These are phyloP conservation scores for Drosophila mayri DNA, from an alignment of 1,140 invertebrate species.

Conservation along the genomic window DNA sequence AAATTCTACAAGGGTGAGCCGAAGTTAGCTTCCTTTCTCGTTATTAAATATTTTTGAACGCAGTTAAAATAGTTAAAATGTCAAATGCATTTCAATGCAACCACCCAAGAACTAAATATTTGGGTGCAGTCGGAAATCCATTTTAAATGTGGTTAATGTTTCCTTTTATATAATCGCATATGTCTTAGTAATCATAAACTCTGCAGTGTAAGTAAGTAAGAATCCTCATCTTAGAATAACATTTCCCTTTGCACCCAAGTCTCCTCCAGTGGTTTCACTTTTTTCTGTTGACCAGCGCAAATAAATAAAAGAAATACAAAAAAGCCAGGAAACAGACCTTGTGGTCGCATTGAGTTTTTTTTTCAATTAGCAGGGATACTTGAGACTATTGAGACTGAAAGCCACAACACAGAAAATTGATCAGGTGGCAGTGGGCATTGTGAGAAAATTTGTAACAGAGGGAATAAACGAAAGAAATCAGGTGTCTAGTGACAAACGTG, in stretches of 20 bases:
- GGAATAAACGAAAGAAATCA: background rate
- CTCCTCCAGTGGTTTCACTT: conserved; percentile 14
- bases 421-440: conserved; percentile 32
- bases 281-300: conserved; percentile 17
- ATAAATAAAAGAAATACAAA: conserved; percentile 24
- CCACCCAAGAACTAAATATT: background rate
- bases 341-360: conserved; percentile 50
- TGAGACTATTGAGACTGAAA: conserved; percentile 53
- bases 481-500: conserved; percentile 4
- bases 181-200: background rate
- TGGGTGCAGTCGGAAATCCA: background rate
- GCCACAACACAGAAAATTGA: conserved; percentile 63
- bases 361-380: conserved; percentile 69
- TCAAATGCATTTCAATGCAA: background rate
- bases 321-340: conserved; percentile 47
- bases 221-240: conserved; percentile 7
- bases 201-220: background rate
- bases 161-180: conserved; percentile 1
- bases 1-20: too few relatives aligned
- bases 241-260: background rate
- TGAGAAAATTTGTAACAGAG: conserved; percentile 28
- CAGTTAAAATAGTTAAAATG: background rate
- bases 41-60: background rate
- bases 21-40: too few relatives aligned
- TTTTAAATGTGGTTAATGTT: background rate